These are phyloP conservation scores for Halichoeres trimaculatus DNA, from an alignment of 2,113 vertebrate genomes.

Conservation along the genomic window DNA sequence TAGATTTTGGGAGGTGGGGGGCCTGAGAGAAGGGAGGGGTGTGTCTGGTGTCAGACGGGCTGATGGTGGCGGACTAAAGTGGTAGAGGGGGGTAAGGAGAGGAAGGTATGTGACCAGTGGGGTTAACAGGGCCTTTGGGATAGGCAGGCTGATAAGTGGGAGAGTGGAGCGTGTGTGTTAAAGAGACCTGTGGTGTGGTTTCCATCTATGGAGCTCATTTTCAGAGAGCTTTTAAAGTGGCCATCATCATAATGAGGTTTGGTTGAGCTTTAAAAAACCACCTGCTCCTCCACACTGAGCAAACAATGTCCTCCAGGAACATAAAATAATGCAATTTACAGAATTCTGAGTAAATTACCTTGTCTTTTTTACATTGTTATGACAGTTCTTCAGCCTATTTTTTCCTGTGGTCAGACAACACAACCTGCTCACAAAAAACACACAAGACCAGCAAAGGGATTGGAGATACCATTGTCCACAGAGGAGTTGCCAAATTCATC, in stretches of 20 bases:
- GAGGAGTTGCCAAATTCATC: too few species aligned
- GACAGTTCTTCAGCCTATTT: too few species aligned
- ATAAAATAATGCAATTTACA: not conserved
- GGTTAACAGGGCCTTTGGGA: constrained; percentile 66
- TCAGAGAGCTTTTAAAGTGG: constrained; percentile 50
- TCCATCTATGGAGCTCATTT: constrained; percentile 23
- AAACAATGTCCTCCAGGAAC: not conserved
- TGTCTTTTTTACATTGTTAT: too few species aligned
- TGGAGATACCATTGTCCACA: too few species aligned
- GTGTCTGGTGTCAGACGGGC: constrained; percentile 51
- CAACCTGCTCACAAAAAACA: too few species aligned
- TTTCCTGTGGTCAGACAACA: too few species aligned
- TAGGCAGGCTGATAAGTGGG: constrained; percentile 26
- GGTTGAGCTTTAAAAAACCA: constrained; percentile 35
- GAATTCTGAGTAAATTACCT: too few species aligned
- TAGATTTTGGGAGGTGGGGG: constrained; percentile 15
- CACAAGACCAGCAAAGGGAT: too few species aligned
- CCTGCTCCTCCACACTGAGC: constrained; percentile 39
- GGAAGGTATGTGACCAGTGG: constrained; percentile 37
- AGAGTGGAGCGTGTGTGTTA: constrained; percentile 32
- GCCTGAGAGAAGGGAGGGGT: constrained; percentile 31
- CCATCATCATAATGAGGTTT: constrained; percentile 28
- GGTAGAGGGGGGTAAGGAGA: not conserved
- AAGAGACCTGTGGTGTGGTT: constrained; percentile 2
- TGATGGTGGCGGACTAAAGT: constrained; percentile 44